Base-by-base conservation (phyloP, 2,888 invertebrate genomes). In the Calliopum simillimum region DNA sequence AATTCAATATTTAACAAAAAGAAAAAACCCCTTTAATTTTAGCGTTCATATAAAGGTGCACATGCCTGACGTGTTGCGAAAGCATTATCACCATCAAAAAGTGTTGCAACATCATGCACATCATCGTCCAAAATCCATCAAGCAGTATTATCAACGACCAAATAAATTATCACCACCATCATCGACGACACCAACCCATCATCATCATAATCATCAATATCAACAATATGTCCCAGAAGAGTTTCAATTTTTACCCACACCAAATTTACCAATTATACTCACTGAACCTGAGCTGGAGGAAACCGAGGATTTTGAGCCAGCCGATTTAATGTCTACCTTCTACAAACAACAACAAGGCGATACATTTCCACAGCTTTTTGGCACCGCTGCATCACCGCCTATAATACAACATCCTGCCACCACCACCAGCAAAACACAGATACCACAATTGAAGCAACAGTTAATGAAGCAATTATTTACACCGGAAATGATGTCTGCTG, bases 31-130 rank as follows among this genome's bases (percentile, higher is more conserved):
- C 4, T 21, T 47, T n/a, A n/a, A 33, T 53, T 49, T 0, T 69
- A 83, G 82, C 68, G 82, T 83, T 3, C 82, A 83, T 73, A 83
- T 83, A 53, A 82, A 84, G 46, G 75, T 83, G 21, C 82, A 82
- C 65, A 81, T 83, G 82, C 81, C 81, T 67, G 80, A 81, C 53
- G 49, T 79, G 61, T 77, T 78, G 71, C 77, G 81, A 41, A 72
- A 81, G 72, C 77, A 79, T n/a, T 78, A 25, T 19, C 71, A 16
- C n/a, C 41, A 51, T 68, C 70, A 69, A 5, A 73, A 75, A 19
- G 67, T 71, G 25, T 49, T 43, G 53, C 33, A 58, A 14, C 46
- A 49, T 4, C 64, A n/a, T n/a, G 56, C n/a, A 14, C 64, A 19
- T n/a, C 33, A 12, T 41, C 44, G 43, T 14, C 67, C 11, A 43